A percentile compares a stretch with the other conserved stretches of the same genome.
Conservation (phyloP, 37 sponge, comb jelly and placozoan species). For the Ianthella basta region DNA sequence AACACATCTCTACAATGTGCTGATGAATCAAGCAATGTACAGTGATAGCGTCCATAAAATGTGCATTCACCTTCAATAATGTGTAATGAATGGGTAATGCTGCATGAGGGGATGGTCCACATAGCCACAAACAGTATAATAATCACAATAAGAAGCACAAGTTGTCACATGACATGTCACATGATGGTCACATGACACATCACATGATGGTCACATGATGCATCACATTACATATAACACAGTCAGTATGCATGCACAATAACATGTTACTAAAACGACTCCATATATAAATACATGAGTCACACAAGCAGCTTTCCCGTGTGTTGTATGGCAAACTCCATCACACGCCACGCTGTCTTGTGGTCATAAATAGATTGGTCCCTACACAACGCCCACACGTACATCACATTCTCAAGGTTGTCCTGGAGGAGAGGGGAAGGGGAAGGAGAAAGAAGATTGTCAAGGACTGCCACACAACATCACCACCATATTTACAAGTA, state of each 20-base stretch:
- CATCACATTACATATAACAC: not conserved
- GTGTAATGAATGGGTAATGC: too few relatives aligned
- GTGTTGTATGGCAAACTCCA: conserved; percentile 72
- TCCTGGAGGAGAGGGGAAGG: conserved; percentile 24
- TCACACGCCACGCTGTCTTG: conserved; percentile 84
- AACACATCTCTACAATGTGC: too few relatives aligned
- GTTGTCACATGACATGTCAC: too few relatives aligned
- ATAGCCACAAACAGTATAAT: too few relatives aligned
- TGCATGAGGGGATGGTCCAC: too few relatives aligned
- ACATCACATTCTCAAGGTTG: conserved; percentile 69
- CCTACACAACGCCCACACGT: conserved; percentile 92
- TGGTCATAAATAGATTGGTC: conserved; percentile 87
- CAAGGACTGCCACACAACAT: too few relatives aligned
- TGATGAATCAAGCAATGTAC: too few relatives aligned
- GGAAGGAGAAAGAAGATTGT: not conserved
- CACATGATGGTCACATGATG: not conserved
- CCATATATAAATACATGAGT: not conserved
- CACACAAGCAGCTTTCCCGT: not conserved
- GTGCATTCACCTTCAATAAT: too few relatives aligned
- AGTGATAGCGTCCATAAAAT: too few relatives aligned
- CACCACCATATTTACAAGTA: too few relatives aligned
- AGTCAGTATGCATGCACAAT: not conserved
- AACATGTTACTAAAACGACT: not conserved
- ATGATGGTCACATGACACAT: not conserved
- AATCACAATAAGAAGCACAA: too few relatives aligned